Evolutionary conservation across 2,888 invertebrate genomes (phyloP).

Genomic region (Autographa gamma): DNA sequence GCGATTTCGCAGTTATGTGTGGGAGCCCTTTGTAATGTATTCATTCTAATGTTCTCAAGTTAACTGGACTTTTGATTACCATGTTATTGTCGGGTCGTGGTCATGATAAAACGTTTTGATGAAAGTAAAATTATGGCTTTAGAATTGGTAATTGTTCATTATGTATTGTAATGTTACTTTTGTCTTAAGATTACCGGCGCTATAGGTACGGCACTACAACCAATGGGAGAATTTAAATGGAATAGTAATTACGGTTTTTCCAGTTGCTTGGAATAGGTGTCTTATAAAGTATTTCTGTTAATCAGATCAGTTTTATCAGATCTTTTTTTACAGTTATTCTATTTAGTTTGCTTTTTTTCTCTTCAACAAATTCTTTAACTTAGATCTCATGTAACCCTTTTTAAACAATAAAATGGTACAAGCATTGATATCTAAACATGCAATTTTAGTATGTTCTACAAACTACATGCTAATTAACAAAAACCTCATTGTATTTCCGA

Average conservation of each 20-base stretch:
- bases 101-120: neutral
- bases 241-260: neutral
- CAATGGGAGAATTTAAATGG: neutral
- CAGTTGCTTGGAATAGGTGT: no score
- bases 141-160: constrained; percentile 18
- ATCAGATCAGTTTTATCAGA: no score
- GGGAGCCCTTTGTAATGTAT: neutral
- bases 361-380: no score
- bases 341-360: no score
- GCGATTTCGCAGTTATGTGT: no score
- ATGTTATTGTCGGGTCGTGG: neutral
- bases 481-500: neutral
- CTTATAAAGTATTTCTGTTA: no score
- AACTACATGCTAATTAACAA: neutral
- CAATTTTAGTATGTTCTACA: neutral
- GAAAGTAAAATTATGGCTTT: constrained; percentile 12
- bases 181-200: neutral
- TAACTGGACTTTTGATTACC: neutral
- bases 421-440: neutral
- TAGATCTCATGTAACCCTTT: no score
- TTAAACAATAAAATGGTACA: neutral
- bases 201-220: neutral
- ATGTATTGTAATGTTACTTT: constrained; percentile 7
- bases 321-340: no score
- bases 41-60: neutral